Evolutionary conservation across 2,888 invertebrate genomes (phyloP).

Genomic region (Sarcophaga subvicina): DNA sequence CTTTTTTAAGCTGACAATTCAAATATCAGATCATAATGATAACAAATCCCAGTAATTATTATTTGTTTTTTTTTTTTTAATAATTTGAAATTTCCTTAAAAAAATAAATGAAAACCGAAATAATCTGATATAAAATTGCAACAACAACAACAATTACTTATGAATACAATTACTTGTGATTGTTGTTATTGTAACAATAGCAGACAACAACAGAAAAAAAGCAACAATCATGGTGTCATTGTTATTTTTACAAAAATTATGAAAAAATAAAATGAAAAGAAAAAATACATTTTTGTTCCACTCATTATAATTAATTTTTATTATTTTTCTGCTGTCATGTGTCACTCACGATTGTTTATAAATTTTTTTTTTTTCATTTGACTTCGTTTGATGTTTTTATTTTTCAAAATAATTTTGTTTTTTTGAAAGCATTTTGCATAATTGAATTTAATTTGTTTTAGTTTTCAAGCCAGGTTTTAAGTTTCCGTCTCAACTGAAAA

Average conservation of each 20-base stretch:
- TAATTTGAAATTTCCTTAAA: no score
- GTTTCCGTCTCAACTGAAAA: conserved; percentile 36
- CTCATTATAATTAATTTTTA: conserved; percentile 47
- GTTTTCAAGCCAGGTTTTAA: conserved; percentile 39
- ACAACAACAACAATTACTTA: conserved; percentile 34
- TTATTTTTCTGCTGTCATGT: conserved; percentile 64
- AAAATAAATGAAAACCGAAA: not conserved
- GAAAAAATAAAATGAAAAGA: not conserved
- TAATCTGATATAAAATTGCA: not conserved
- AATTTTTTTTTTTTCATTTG: conserved; percentile 58
- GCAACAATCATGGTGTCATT: not conserved
- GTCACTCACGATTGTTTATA: conserved; percentile 52
- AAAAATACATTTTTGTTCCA: conserved; percentile 20
- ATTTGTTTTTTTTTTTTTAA: no score
- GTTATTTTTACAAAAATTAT: not conserved
- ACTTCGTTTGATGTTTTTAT: conserved; percentile 62
- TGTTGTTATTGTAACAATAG: not conserved
- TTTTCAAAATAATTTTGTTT: not conserved
- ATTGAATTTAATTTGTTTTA: conserved; percentile 70
- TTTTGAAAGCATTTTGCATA: conserved; percentile 55
- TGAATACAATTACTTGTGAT: conserved; percentile 13
- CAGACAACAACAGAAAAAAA: not conserved
- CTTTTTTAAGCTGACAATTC: no score
- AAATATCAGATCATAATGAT: no score
- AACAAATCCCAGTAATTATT: no score